Base-by-base conservation (phyloP, 2,888 invertebrate genomes). In the Malthinus seriepunctatus region DNA sequence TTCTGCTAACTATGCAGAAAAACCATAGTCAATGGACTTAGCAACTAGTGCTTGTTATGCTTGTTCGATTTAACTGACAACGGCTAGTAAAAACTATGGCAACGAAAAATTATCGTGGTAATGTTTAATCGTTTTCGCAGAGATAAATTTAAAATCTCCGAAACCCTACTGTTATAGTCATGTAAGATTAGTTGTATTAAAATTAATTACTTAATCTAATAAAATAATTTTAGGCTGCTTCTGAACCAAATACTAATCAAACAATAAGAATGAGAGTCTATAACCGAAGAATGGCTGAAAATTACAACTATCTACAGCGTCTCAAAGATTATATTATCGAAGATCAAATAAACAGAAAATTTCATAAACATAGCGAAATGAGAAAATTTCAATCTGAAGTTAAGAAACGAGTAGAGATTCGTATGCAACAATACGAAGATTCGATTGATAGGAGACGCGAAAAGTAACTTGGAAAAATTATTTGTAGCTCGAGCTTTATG, bases 371-470 rank as follows among this genome's bases (percentile, higher is more conserved):
- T 46, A 64, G 67, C 0, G 69, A 68, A 38, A 70, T 67, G 38
- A 69, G 65, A 50, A 60, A 67, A 31, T 63, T 73, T 7, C 64
- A 71, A 38, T 58, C 69, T 38, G 62, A 68, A 50, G 68, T 78
- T 45, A 58, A 69, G n/a, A 69, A 70, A 11, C 70, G 71, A 48
- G 70, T 76, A 1, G 62, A 73, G 37, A 62, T 69, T 32, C 74
- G 75, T 59, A 46, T 75, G 32, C 60, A 68, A 42, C 71, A 68
- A 11, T 73, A 75, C 51, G 77, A 78, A 11, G 64, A 69, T 45
- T 56, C 64, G 2, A 64, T 77, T 1, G 73, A 75, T 45, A 61
- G 63, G 14, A 82, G 85, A 60, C 78, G 82, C 34, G 72, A 77
- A 60, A 78, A 74, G 70, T 73, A 23, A 23, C 23, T 23, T 23